Evolutionary conservation across 2,113 vertebrate genomes (phyloP).

Genomic region (Hemiprocne comata): DNA sequence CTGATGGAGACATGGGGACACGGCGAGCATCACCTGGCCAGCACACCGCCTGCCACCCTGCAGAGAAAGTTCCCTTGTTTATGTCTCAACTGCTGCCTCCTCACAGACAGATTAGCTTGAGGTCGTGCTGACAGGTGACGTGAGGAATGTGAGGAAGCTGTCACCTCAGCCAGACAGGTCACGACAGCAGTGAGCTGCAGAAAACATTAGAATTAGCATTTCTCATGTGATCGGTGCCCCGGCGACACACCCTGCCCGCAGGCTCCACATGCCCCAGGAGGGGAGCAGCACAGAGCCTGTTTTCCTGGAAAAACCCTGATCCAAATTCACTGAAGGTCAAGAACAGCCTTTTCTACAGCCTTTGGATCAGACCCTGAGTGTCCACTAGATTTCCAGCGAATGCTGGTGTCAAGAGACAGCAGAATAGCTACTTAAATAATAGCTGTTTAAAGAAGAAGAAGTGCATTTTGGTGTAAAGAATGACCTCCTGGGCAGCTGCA

Average conservation of each 20-base stretch:
- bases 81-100: background rate
- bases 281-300: background rate
- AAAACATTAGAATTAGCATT: background rate
- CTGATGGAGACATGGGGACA: background rate
- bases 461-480: background rate
- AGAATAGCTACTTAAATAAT: background rate
- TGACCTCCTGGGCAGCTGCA: background rate
- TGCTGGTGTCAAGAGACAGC: background rate
- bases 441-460: background rate
- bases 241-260: background rate
- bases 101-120: background rate
- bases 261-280: background rate
- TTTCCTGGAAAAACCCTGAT: background rate
- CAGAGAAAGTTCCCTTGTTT: constrained; percentile 45
- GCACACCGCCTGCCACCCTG: background rate
- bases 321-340: background rate
- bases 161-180: constrained; percentile 35
- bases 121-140: constrained; percentile 18
- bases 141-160: background rate
- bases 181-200: background rate
- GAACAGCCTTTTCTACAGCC: background rate
- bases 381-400: background rate
- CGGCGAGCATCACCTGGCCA: background rate
- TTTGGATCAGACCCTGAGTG: background rate
- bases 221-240: background rate